Evolutionary conservation across 2,113 vertebrate genomes (phyloP).

Genomic region (Sylvia atricapilla): DNA sequence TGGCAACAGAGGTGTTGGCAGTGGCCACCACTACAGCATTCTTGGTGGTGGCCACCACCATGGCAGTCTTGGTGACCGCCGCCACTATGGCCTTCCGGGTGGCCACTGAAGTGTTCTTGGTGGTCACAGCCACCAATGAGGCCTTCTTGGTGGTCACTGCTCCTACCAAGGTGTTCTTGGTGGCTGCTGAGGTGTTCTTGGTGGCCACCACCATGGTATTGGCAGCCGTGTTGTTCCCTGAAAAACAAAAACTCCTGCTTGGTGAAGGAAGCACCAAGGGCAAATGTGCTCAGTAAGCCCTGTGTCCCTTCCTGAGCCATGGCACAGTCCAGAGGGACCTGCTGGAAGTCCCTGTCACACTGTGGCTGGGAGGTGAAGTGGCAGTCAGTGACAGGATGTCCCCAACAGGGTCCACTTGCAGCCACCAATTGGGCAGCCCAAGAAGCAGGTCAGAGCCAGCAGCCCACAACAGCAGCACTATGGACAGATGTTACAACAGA

Average conservation of each 20-base stretch:
- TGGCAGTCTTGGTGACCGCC: neutral
- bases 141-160: neutral
- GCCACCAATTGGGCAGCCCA: neutral
- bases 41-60: neutral
- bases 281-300: fast-evolving
- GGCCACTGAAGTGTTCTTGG: neutral
- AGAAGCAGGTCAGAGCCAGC: neutral
- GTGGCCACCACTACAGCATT: neutral
- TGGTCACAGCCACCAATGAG: neutral
- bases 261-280: neutral
- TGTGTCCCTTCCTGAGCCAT: neutral
- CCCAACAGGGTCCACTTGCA: neutral
- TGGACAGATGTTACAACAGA: fast-evolving
- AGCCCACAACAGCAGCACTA: neutral
- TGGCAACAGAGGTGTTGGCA: neutral
- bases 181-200: neutral
- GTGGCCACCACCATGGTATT: neutral
- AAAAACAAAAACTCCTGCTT: neutral
- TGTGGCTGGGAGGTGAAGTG: neutral
- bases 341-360: fast-evolving
- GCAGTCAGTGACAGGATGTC: neutral
- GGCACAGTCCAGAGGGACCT: neutral
- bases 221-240: neutral
- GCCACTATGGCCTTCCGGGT: neutral
- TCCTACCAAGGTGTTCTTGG: neutral